Evolutionary conservation across 1,140 invertebrate species (phyloP).

Genomic region (Bombus waltoni): DNA sequence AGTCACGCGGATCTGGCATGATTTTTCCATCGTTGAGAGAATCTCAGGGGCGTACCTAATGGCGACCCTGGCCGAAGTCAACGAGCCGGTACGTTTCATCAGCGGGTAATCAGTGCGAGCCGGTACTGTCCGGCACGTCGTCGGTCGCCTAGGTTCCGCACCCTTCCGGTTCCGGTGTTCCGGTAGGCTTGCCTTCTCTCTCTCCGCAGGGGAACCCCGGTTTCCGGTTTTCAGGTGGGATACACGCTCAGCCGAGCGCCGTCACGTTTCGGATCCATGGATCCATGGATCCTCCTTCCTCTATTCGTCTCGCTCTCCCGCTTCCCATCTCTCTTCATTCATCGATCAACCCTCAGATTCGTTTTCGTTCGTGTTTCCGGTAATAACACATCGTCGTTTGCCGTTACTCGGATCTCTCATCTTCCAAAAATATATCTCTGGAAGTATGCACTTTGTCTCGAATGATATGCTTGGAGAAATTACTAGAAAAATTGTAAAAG

Average conservation of each 20-base stretch:
- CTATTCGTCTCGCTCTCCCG: constrained; percentile 14
- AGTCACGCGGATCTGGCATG: not conserved
- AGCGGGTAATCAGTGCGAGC: constrained; percentile 80
- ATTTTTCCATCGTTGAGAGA: constrained; percentile 20
- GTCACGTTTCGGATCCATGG: constrained; percentile 72
- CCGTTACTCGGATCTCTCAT: not conserved
- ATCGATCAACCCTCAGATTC: constrained; percentile 48
- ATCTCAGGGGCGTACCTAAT: constrained; percentile 45
- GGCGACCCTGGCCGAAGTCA: constrained; percentile 66
- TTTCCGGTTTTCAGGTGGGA: constrained; percentile 80
- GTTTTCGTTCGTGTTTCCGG: constrained; percentile 53
- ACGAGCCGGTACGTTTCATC: constrained; percentile 73
- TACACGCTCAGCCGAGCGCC: constrained; percentile 80
- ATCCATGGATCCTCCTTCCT: constrained; percentile 66
- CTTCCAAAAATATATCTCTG: not conserved
- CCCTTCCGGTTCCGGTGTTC: constrained; percentile 83
- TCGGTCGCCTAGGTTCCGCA: constrained; percentile 77
- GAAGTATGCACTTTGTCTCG: too few relatives aligned
- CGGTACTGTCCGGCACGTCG: constrained; percentile 69
- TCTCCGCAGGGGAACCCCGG: constrained; percentile 63
- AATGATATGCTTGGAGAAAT: too few relatives aligned
- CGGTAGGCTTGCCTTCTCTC: constrained; percentile 79
- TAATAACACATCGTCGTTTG: not conserved
- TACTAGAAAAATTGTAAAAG: too few relatives aligned
- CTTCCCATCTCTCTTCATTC: not conserved